Evolutionary conservation across 2,797 vertebrate genomes (phyloP).

Genomic region (Anas bahamensis): DNA sequence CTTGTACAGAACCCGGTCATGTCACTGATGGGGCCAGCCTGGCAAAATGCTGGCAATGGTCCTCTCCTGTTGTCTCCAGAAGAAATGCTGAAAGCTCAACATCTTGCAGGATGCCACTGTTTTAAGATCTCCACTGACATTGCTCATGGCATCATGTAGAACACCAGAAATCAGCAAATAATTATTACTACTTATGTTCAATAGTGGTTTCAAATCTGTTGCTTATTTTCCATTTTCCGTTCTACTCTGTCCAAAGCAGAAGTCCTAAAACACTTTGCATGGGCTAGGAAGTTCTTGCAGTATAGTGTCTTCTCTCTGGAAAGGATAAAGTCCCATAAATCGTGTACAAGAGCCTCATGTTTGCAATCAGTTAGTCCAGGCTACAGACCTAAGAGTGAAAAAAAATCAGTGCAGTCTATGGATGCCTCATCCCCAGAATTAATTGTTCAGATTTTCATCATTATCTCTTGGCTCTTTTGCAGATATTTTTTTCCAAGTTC

Average conservation of each 20-base stretch:
- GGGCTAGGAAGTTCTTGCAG: neutral
- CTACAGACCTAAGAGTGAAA: conserved; percentile 20
- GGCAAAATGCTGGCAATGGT: no score
- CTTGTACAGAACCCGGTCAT: no score
- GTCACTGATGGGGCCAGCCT: no score
- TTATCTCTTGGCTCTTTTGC: conserved; percentile 18
- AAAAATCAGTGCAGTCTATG: neutral
- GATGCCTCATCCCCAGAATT: neutral
- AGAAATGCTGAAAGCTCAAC: neutral
- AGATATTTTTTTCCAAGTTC: neutral
- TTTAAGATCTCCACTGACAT: neutral
- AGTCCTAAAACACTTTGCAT: neutral
- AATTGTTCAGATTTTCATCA: conserved; percentile 16
- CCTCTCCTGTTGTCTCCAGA: neutral
- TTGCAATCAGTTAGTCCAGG: neutral
- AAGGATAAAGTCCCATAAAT: neutral
- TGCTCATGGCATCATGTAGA: neutral
- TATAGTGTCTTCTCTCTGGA: neutral
- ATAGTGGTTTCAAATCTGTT: neutral
- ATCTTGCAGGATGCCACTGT: neutral
- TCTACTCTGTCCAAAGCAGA: neutral
- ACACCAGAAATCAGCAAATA: neutral
- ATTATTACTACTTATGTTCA: neutral
- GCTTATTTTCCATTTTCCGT: neutral
- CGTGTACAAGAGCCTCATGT: neutral